Evolutionary conservation across 2,888 invertebrate species (phyloP), one percentile per base, ranked within the genome.

Genomic region (Mythimna impura): DNA sequence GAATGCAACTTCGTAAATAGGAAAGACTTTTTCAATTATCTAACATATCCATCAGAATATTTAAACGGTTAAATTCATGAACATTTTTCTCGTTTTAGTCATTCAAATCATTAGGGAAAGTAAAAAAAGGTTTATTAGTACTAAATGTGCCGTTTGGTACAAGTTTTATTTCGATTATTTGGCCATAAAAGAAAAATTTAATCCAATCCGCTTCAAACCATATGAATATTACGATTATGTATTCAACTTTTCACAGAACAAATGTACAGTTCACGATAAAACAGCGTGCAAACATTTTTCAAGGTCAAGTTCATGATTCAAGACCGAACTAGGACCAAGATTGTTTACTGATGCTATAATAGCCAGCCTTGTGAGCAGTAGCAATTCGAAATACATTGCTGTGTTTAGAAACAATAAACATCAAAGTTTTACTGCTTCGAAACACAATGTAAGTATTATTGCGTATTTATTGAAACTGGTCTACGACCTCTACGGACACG

Each of bases 251-350:
- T 47, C 20, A 17, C 52, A 22, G 7, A 73, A 72, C 78, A 71
- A n/a, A 34, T 47, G 9, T 69, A 68, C 64, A n/a, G 34, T 69
- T 57, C 66, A 82, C 54, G 75, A 76, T 68, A 20, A 58, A 36
- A 62, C 61, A 55, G 36, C 76, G 68, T 80, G 74, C 52, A 54
- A 55, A 62, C 55, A 58, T 66, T 58, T 10, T 66, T 47, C 76
- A 86, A 86, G 85, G 86, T 66, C 68, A 85, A 86, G 86, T 84
- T 87, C 86, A 87, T 10, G 78, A 78, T 71, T 62, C 61, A 76
- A 82, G 40, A 77, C 78, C 69, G 63, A 58, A 72, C 52, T 63
- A 78, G 73, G 81, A 83, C 73, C 58, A 72, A 83, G 65, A 72
- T 57, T 75, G 71, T 73, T 83, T 69, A 73, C 66, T 34, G n/a